Evolutionary conservation across 2,888 invertebrate genomes (phyloP), one percentile per base, ranked within the genome.

Genomic region (Platycheirus rosarum): DNA sequence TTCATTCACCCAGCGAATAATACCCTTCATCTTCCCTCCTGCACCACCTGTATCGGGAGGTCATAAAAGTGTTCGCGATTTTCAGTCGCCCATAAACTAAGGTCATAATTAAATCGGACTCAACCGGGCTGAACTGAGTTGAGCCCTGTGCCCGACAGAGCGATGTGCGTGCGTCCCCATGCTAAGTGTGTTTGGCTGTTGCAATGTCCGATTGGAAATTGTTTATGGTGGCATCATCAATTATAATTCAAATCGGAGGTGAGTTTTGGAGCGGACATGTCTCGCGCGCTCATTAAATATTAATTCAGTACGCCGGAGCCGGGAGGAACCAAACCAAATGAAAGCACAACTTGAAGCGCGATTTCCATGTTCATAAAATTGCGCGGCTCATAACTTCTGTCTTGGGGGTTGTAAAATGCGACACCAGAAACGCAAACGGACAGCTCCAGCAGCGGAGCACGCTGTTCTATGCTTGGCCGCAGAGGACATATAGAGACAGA

Each of bases 101-200:
- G 77, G 62, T 82, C 82, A 77, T 77, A 82, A 76, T 82, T 76
- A 77, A 82, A 71, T 62, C 77, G 60, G 71, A 14, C 55, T n/a
- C 46, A 55, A 7, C 23, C 35, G 6, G 23, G 6, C 23, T 6
- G 16, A 14, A 32, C 40, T n/a, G 18, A 26, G 35, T 29, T 48
- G 32, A 42, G 46, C 65, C 14, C 60, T 32, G 2, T 51, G 29
- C 9, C 4, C 0, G 49, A 18, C 3, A 1, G 29, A 32, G 60
- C 44, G 65, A 65, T 32, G 77, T 82, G 82, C 82, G 77, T 82
- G 82, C 77, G 63, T 70, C 35, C n/a, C n/a, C 76, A 65, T 49
- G 80, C 66, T 82, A 82, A 82, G 82, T 82, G 82, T 77, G 55
- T 82, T 82, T 77, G 44, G 76, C 20, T 82, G 82, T 82, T 77